Evolutionary conservation across 2,113 vertebrate genomes (phyloP).

Genomic region (Xiphorhynchus elegans): DNA sequence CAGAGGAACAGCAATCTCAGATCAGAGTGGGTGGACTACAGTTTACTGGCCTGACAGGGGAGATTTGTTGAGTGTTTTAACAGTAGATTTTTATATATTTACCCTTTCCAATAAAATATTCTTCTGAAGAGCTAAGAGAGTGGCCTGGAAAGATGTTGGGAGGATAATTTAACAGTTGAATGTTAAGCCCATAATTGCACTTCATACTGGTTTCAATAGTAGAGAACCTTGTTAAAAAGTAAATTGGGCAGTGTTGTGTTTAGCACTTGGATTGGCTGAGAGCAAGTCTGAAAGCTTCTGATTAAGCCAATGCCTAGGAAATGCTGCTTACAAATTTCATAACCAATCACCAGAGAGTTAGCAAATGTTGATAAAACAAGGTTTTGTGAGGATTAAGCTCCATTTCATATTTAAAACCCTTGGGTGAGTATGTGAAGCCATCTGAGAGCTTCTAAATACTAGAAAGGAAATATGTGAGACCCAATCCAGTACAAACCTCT

Average conservation of each 20-base stretch:
- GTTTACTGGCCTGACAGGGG: conserved; percentile 70
- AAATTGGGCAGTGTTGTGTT: conserved; percentile 49
- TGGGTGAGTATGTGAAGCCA: background rate
- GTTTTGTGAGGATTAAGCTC: conserved; percentile 28
- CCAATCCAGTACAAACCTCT: background rate
- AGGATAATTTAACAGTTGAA: conserved; percentile 71
- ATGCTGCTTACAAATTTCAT: background rate
- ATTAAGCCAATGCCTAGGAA: conserved; percentile 3
- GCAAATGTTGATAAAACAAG: background rate
- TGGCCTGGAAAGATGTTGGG: conserved; percentile 58
- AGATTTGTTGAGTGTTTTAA: conserved; percentile 76
- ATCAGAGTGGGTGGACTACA: conserved; percentile 63
- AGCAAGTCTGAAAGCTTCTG: conserved; percentile 10
- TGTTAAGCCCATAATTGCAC: conserved; percentile 69
- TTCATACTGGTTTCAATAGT: conserved; percentile 60
- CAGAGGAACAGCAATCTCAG: conserved; percentile 64
- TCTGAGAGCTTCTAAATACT: background rate
- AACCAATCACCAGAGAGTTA: background rate
- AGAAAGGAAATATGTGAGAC: background rate
- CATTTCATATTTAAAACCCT: conserved; percentile 28
- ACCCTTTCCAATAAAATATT: conserved; percentile 73
- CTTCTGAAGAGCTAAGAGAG: conserved; percentile 50
- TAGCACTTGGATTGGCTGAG: conserved; percentile 32
- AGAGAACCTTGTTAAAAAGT: conserved; percentile 72
- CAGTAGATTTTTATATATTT: conserved; percentile 74